Evolutionary conservation across 2,888 invertebrate genomes (phyloP), one percentile per base, ranked within the genome.

Genomic region (Eupithecia vulgata): DNA sequence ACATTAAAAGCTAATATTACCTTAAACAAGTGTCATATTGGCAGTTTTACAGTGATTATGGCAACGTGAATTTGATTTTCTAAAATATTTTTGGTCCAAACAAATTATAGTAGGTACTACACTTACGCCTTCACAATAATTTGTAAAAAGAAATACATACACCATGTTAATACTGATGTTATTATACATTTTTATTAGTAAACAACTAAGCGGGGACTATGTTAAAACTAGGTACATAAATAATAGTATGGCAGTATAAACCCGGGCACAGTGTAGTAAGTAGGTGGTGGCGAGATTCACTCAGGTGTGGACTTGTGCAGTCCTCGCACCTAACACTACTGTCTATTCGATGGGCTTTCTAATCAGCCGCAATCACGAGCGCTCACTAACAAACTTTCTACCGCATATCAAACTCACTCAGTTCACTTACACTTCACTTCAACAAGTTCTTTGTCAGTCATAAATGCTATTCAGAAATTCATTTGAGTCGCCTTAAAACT

Each of bases 41-140:
- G 92, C 93, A 93, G 93, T 93, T 80, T 76, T 67, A 77, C 88
- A 86, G 87, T 89, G 88, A 88, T 88, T 91, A 94, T 94, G 94
- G 94, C 94, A 94, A 92, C 93, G 89, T 91, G 92, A 93, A 93
- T 93, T 92, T 92, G 91, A 88, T 87, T 91, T 62, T 91, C 88
- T 91, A 90, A 88, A 86, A 88, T 91, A 92, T 93, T 93, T 94
- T 94, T 94, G 94, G 94, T 93, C 94, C 94, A 90, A 93, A 88
- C 72, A 86, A 86, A 84, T 83, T 78, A 87, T 88, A 89, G 85
- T 88, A 78, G 68, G 64, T 74, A 71, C 79, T 84, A 84, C 89
- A 91, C 85, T 84, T 85, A 88, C 86, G 87, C 87, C 86, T 90
- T 87, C 88, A 89, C 90, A 90, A 88, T 84, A 84, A 85, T 83